phyloP scores from a whole-genome alignment of 2,888 invertebrate genomes.

The Anaspis maculata region DNA sequence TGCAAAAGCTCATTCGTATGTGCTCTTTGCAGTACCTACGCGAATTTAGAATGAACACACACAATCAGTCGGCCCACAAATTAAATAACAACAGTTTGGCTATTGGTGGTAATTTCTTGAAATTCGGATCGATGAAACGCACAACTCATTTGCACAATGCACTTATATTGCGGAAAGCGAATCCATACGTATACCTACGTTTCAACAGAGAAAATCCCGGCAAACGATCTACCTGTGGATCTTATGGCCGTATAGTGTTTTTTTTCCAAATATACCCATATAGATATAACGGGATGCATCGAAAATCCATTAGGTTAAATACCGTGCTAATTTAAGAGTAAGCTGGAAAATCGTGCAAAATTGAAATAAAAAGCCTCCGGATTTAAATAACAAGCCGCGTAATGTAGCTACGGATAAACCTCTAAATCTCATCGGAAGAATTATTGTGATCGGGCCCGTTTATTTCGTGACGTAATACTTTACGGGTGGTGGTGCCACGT shows the following conservation, averaged over 20 bases:
- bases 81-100: too few species aligned
- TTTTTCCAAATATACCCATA: slow-evolving; percentile 21
- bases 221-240: slow-evolving; percentile 27
- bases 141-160: too few species aligned
- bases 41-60: too few species aligned
- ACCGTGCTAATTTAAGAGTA: slow-evolving; percentile 40
- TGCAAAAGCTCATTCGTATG: not conserved
- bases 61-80: too few species aligned
- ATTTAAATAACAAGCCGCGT: slow-evolving; percentile 38
- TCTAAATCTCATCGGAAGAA: slow-evolving; percentile 26
- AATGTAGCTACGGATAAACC: slow-evolving; percentile 29
- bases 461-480: slow-evolving; percentile 22
- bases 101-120: too few species aligned
- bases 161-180: too few species aligned
- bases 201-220: too few species aligned
- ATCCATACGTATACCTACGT: too few species aligned
- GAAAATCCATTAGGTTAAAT: slow-evolving; percentile 40
- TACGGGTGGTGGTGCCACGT: slow-evolving; percentile 17
- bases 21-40: too few species aligned
- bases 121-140: too few species aligned
- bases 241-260: slow-evolving; percentile 9
- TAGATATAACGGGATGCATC: slow-evolving; percentile 32
- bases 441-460: slow-evolving; percentile 18
- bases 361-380: slow-evolving; percentile 41
- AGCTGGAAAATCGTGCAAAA: slow-evolving; percentile 37